Evolutionary conservation across 2,888 invertebrate species (phyloP).

Genomic region (Dynastes maya): DNA sequence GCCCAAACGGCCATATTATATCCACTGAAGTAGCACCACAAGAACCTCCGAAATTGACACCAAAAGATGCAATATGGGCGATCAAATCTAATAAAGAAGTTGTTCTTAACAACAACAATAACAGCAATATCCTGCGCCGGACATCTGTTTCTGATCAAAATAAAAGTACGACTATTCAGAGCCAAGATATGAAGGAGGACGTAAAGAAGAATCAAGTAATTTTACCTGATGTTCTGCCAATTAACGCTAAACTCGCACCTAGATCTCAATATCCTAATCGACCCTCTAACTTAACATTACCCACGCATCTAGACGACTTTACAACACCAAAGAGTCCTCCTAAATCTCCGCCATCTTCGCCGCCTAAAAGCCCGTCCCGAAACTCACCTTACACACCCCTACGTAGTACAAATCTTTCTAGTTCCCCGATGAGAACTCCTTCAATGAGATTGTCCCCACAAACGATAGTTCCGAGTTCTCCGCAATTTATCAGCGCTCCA

Average conservation of each 20-base stretch:
- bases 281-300: constrained; percentile 63
- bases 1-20: constrained; percentile 74
- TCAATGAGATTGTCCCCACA: constrained; percentile 47
- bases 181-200: constrained; percentile 63
- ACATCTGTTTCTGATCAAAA: constrained; percentile 66
- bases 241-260: constrained; percentile 71
- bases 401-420: constrained; percentile 62
- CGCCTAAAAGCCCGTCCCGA: constrained; percentile 63
- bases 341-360: constrained; percentile 65
- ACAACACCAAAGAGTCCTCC: constrained; percentile 59
- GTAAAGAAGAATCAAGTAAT: constrained; percentile 66
- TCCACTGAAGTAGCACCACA: constrained; percentile 56
- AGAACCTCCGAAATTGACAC: constrained; percentile 59
- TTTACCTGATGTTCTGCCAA: constrained; percentile 74
- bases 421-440: constrained; percentile 52
- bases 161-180: constrained; percentile 56
- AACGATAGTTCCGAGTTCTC: constrained; percentile 40
- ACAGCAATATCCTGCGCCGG: constrained; percentile 63
- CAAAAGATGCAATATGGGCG: constrained; percentile 65
- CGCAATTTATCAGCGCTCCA: constrained; percentile 34
- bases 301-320: constrained; percentile 51
- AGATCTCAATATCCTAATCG: constrained; percentile 64
- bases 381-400: constrained; percentile 65
- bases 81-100: constrained; percentile 58
- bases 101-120: constrained; percentile 58